These are phyloP conservation scores for Drosophila pachea DNA, from an alignment of 1,140 invertebrate genomes.

Conservation along the genomic window DNA sequence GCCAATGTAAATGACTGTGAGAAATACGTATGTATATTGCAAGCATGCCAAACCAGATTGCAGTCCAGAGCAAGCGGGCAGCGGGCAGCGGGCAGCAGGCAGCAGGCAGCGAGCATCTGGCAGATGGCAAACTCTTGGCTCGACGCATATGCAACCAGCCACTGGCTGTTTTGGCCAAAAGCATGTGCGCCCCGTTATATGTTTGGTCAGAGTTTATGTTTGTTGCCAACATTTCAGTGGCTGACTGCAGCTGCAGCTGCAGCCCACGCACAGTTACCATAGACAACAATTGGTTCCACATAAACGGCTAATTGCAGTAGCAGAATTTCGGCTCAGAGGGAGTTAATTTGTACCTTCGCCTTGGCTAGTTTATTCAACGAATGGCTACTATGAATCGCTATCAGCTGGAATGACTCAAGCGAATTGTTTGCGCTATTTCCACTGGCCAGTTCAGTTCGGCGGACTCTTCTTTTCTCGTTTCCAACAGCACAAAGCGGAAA, in stretches of 20 bases:
- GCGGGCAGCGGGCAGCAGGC: conserved; percentile 10
- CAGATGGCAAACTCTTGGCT: conserved; percentile 12
- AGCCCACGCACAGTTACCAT: conserved; percentile 15
- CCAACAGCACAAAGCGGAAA: conserved; percentile 47
- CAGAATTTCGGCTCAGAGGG: conserved; percentile 24
- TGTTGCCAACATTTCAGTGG: conserved; percentile 46
- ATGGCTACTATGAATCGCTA: background rate
- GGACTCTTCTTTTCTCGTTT: conserved; percentile 30
- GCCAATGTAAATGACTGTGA: conserved; percentile 22
- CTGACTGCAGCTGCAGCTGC: conserved; percentile 38
- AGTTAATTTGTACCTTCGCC: conserved; percentile 7
- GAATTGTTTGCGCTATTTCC: background rate
- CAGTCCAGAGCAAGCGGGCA: conserved; percentile 8
- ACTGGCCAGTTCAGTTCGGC: background rate
- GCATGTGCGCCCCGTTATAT: conserved; percentile 41
- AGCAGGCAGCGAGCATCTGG: conserved; percentile 13
- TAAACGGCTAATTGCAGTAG: conserved; percentile 41
- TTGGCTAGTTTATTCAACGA: background rate
- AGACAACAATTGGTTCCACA: conserved; percentile 46
- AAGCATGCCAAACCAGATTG: conserved; percentile 50
- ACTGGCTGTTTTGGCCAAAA: conserved; percentile 43
- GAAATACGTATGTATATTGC: conserved; percentile 32
- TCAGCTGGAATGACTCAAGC: background rate
- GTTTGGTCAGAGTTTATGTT: conserved; percentile 61
- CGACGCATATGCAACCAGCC: conserved; percentile 18